Evolutionary conservation across 2,888 invertebrate species (phyloP).

Genomic region (Amphipoea lucens): DNA sequence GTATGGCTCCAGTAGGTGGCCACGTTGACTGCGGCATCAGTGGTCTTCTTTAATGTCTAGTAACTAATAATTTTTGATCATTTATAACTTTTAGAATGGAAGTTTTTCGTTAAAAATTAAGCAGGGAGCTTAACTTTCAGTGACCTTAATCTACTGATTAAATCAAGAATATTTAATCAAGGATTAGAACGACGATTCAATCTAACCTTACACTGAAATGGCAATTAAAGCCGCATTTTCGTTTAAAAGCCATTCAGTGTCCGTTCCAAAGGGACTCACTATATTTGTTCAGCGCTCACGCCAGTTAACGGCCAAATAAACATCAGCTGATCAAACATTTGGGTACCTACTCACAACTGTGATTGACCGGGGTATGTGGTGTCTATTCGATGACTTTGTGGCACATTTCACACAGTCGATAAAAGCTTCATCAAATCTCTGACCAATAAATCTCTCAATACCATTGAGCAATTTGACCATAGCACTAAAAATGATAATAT

Average conservation of each 20-base stretch:
- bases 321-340: slow-evolving; percentile 9
- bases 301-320: slow-evolving; percentile 33
- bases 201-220: neutral
- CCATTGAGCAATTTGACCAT: neutral
- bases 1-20: too few species aligned
- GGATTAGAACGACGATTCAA: neutral
- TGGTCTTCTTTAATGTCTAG: neutral
- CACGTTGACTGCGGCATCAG: too few species aligned
- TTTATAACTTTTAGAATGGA: too few species aligned
- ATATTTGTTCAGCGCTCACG: slow-evolving; percentile 25
- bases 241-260: slow-evolving; percentile 26
- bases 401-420: neutral
- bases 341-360: neutral
- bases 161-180: neutral
- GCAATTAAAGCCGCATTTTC: slow-evolving; percentile 4
- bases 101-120: too few species aligned
- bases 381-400: neutral
- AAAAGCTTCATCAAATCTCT: neutral
- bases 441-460: neutral
- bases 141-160: neutral
- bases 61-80: neutral
- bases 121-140: too few species aligned
- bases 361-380: neutral
- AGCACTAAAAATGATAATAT: too few species aligned
- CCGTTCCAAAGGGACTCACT: slow-evolving; percentile 21